Evolutionary conservation across 2,888 invertebrate species (phyloP).

Genomic region (Oscheius onirici): DNA sequence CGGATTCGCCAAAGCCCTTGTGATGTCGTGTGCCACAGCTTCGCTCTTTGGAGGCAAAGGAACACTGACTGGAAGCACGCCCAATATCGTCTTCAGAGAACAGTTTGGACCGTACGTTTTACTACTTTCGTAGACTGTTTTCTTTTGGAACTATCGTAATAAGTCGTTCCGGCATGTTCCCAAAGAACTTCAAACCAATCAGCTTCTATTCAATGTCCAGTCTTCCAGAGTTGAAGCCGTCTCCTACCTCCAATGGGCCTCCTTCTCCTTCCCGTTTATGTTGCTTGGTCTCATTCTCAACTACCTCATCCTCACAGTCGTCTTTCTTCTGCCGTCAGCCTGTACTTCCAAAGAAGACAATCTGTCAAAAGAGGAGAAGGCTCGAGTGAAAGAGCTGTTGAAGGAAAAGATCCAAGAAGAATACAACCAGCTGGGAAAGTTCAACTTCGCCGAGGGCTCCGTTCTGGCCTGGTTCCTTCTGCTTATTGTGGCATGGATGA

Average conservation of each 20-base stretch:
- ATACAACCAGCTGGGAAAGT: slow-evolving; percentile 4
- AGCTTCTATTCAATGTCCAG: too few species aligned
- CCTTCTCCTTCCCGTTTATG: slow-evolving; percentile 51
- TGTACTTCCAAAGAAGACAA: background rate
- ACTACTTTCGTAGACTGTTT: background rate
- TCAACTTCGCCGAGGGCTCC: slow-evolving; percentile 28
- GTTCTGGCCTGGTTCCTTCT: slow-evolving; percentile 24
- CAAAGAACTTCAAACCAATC: too few species aligned
- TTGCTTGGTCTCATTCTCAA: slow-evolving; percentile 45
- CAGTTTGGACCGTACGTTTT: slow-evolving; percentile 40
- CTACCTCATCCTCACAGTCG: slow-evolving; percentile 44
- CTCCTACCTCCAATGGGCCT: slow-evolving; percentile 52
- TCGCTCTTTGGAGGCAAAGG: slow-evolving; percentile 54
- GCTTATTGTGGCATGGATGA: slow-evolving; percentile 18
- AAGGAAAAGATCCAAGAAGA: slow-evolving; percentile 13
- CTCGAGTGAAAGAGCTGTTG: background rate
- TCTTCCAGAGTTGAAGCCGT: slow-evolving; percentile 20
- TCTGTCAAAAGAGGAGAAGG: background rate
- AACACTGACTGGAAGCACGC: slow-evolving; percentile 50
- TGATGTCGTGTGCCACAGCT: slow-evolving; percentile 49
- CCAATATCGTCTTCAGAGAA: slow-evolving; percentile 53
- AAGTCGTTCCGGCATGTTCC: too few species aligned
- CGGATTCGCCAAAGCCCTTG: slow-evolving; percentile 35
- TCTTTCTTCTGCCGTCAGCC: slow-evolving; percentile 2
- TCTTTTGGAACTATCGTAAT: too few species aligned